phyloP scores from a whole-genome alignment of 2,888 invertebrate genomes.

The Dioctria rufipes region DNA sequence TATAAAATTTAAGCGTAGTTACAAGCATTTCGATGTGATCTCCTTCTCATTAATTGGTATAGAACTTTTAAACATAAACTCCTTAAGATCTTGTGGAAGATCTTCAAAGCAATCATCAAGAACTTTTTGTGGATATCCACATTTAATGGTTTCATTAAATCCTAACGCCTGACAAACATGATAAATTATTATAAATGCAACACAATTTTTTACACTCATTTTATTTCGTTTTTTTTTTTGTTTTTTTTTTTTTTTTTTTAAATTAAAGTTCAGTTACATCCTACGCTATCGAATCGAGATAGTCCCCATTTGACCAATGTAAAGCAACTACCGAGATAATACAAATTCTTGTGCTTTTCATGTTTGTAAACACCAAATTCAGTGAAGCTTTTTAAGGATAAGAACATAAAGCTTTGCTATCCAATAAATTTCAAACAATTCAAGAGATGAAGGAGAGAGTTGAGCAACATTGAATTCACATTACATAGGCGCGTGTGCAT shows the following conservation, averaged over 20 bases:
- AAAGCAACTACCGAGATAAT: neutral
- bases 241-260: neutral
- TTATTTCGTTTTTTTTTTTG: no score
- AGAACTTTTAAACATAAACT: constrained; percentile 67
- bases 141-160: constrained; percentile 60
- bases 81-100: constrained; percentile 68
- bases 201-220: constrained; percentile 1
- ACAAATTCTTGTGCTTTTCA: no score
- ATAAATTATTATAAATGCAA: neutral
- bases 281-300: neutral
- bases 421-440: no score
- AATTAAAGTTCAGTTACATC: neutral
- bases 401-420: no score
- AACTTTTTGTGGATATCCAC: constrained; percentile 67
- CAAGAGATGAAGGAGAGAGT: no score
- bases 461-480: no score
- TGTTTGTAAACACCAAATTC: no score
- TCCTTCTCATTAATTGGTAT: constrained; percentile 67
- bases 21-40: constrained; percentile 69
- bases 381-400: no score
- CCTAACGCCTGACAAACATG: neutral
- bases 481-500: no score
- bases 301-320: neutral
- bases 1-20: constrained; percentile 60
- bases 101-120: constrained; percentile 69